Conservation (phyloP, 2,888 invertebrate species). For the Athetis lepigone region DNA sequence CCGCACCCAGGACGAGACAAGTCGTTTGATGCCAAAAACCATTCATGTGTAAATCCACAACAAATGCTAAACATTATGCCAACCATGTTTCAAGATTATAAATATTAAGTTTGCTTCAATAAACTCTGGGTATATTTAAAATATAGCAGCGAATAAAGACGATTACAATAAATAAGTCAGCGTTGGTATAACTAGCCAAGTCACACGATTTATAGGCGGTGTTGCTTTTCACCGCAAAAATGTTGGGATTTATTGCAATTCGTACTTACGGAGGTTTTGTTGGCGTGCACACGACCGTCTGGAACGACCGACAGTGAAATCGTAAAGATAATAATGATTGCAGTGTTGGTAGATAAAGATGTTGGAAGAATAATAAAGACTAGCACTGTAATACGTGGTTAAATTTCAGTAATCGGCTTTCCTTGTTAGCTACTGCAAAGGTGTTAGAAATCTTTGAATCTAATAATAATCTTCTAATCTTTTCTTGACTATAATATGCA, state of each 20-base stretch:
- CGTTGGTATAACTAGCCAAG: conserved; percentile 64
- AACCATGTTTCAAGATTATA: conserved; percentile 51
- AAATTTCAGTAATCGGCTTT: too few relatives aligned
- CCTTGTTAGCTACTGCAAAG: too few relatives aligned
- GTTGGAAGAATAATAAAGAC: not conserved
- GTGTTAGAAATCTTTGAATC: too few relatives aligned
- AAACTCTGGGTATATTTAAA: conserved; percentile 48
- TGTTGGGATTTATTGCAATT: conserved; percentile 64
- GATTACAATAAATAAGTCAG: conserved; percentile 67
- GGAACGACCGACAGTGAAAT: not conserved
- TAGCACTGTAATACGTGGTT: too few relatives aligned
- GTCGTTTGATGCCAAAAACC: too few relatives aligned
- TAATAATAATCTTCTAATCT: too few relatives aligned
- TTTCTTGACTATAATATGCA: too few relatives aligned
- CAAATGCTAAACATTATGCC: conserved; percentile 14
- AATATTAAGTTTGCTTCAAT: conserved; percentile 50
- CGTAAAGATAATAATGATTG: not conserved
- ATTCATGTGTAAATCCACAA: not conserved
- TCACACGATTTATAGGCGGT: conserved; percentile 63
- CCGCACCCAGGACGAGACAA: too few relatives aligned
- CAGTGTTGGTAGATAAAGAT: not conserved
- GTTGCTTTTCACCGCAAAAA: conserved; percentile 64
- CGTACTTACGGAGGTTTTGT: conserved; percentile 39
- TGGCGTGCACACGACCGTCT: conserved; percentile 17
- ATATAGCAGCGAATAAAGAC: conserved; percentile 54